Evolutionary conservation across 2,797 vertebrate genomes (phyloP).

Genomic region (Silurus lanzhouensis): DNA sequence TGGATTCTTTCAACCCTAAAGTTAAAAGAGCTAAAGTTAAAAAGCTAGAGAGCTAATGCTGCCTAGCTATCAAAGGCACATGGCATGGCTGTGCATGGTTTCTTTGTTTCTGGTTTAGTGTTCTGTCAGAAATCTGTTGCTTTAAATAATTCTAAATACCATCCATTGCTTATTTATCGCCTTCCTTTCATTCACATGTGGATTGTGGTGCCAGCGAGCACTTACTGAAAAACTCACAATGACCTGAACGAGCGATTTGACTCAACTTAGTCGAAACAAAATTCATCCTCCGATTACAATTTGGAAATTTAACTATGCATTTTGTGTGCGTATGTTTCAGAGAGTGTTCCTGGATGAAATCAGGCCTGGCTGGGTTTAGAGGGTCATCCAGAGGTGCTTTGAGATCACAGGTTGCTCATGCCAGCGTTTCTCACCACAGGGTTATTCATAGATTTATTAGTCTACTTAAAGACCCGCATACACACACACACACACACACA

Average conservation of each 20-base stretch:
- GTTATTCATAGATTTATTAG: slow-evolving; percentile 46
- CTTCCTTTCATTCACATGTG: not conserved
- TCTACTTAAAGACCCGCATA: slow-evolving; percentile 1
- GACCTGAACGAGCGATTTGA: slow-evolving; percentile 13
- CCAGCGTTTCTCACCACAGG: not conserved
- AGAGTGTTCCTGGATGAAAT: slow-evolving; percentile 28
- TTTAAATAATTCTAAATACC: not conserved
- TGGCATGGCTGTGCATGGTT: not conserved
- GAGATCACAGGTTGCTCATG: slow-evolving; percentile 29
- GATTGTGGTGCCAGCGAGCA: not conserved
- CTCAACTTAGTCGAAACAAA: not conserved
- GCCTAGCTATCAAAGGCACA: not conserved
- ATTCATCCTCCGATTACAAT: not conserved
- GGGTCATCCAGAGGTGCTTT: slow-evolving; percentile 33
- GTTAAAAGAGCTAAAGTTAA: not conserved
- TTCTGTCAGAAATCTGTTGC: not conserved
- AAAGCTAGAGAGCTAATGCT: not conserved
- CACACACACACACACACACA: not conserved
- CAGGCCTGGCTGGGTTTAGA: slow-evolving; percentile 28
- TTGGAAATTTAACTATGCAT: not conserved
- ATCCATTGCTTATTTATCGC: not conserved
- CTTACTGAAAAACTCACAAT: not conserved
- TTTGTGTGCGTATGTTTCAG: not conserved
- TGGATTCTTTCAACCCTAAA: not conserved
- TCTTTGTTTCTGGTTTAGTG: not conserved